A percentile compares a stretch with the other conserved stretches of the same genome.
phyloP scores from a whole-genome alignment of 2,888 invertebrate species.

The Noctua pronuba region DNA sequence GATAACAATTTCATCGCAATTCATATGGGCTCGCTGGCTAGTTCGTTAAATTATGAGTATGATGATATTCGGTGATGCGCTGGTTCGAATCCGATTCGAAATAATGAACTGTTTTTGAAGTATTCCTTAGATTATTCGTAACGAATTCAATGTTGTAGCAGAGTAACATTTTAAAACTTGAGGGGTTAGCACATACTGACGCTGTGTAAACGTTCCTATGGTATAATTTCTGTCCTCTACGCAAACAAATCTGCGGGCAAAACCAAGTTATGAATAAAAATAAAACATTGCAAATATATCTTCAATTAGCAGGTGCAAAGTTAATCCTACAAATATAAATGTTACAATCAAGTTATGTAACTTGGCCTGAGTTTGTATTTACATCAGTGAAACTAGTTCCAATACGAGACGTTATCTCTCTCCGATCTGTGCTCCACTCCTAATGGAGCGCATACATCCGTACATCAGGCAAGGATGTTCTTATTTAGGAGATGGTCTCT shows the following conservation, averaged over 20 bases:
- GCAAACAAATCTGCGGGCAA: not conserved
- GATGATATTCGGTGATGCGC: no score
- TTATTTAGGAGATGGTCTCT: not conserved
- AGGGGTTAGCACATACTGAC: no score
- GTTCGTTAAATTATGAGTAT: no score
- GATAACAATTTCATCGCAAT: no score
- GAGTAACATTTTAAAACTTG: no score
- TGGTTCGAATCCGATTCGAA: no score
- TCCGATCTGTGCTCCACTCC: constrained; percentile 16
- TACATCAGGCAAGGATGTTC: constrained; percentile 33
- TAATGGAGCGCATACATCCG: constrained; percentile 35
- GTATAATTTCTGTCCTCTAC: not conserved
- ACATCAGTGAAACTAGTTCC: constrained; percentile 18
- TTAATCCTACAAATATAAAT: not conserved
- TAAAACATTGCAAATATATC: not conserved
- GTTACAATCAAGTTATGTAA: constrained; percentile 27
- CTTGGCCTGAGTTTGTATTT: not conserved
- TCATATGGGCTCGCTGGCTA: no score
- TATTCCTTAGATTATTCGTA: no score
- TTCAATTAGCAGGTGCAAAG: constrained; percentile 18
- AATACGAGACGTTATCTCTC: constrained; percentile 32
- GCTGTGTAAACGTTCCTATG: not conserved
- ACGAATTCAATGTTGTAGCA: no score
- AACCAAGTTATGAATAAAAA: not conserved
- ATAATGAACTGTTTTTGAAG: no score